Evolutionary conservation across 2,888 invertebrate genomes (phyloP), one percentile per base, ranked within the genome.

Genomic region (Phasia obesa): DNA sequence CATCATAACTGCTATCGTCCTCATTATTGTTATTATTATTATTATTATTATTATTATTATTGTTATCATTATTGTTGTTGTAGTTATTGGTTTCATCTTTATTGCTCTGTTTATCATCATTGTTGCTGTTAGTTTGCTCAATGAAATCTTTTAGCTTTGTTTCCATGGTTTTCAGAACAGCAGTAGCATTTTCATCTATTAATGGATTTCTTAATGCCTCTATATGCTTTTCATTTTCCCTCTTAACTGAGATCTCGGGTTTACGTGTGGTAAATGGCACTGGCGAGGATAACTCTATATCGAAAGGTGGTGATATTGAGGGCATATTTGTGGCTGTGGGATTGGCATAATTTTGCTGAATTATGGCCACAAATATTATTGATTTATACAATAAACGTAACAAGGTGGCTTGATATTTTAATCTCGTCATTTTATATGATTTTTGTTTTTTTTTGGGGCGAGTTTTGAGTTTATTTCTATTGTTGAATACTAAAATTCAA

Each of bases 321-420:
- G 55, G 69, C 51, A 25, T 59, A 42, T 57, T 60, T 17, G 60
- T 38, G 55, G 74, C 49, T 55, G 55, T 27, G 21, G 84, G 81
- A 59, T 64, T 86, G 76, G 85, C 85, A 71, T 81, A 80, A 80
- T 88, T 88, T 65, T 87, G 86, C 27, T 85, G 87, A 21, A 86
- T 86, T 64, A 89, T 88, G 85, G 86, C 86, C 79, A 85, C 86
- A 81, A 88, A 87, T 60, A 89, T 86, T 81, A 89, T 19, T 57
- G 88, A 47, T 71, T 89, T 88, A 84, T 88, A 83, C 76, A 89
- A 49, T 23, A 87, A 84, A 70, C 89, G 85, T 80, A 88, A 21
- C 23, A 87, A 17, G 17, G 70, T 86, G 15, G 84, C 57, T 9
- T 69, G 79, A 64, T 70, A 74, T 55, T 84, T 82, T 77, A 87